Conservation (phyloP, 2,113 vertebrate genomes). For the Cettia cetti region DNA sequence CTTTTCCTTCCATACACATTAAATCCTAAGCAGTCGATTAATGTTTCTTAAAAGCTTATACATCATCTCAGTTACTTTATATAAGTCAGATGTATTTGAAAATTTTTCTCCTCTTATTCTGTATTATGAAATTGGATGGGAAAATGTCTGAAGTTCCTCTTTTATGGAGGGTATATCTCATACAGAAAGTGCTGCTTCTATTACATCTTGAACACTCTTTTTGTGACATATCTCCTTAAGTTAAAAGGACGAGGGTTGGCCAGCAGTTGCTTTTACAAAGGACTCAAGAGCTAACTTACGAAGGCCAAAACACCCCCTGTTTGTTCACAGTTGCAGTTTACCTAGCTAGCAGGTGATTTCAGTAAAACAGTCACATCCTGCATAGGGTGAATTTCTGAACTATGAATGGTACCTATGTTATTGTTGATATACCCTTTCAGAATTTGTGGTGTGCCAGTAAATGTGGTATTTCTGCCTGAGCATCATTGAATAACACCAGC, state of each 20-base stretch:
- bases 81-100: not conserved
- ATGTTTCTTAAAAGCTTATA: not conserved
- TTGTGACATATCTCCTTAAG: not conserved
- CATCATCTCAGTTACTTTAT: not conserved
- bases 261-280: not conserved
- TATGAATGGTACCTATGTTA: not conserved
- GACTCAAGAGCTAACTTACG: not conserved
- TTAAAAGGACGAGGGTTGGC: not conserved
- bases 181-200: not conserved
- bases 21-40: not conserved
- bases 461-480: not conserved
- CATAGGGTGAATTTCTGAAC: not conserved
- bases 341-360: not conserved
- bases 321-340: not conserved
- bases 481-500: not conserved
- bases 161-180: not conserved
- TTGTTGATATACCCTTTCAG: not conserved
- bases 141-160: conserved; percentile 22
- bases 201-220: not conserved
- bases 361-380: not conserved
- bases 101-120: not conserved
- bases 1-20: not conserved
- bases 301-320: not conserved
- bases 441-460: not conserved
- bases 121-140: not conserved